A percentile compares a stretch with the other conserved stretches of the same genome.
phyloP scores from a whole-genome alignment of 2,888 invertebrate species.

The Dioctria rufipes region DNA sequence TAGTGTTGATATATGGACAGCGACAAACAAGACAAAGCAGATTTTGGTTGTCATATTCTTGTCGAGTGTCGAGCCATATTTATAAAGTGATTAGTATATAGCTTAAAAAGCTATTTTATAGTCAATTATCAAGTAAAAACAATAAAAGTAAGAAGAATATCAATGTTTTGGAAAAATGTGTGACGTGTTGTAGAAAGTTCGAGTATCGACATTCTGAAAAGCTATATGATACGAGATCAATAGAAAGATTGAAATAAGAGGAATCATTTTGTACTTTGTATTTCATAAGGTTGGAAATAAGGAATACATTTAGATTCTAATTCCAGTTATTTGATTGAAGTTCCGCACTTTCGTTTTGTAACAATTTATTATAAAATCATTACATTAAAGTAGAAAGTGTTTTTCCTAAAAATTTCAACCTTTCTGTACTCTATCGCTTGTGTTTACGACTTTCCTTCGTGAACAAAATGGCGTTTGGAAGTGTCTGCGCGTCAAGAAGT shows the following conservation, averaged over 20 bases:
- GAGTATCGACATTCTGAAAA: conserved; percentile 36
- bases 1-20: background rate
- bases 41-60: background rate
- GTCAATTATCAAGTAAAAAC: background rate
- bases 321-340: background rate
- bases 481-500: background rate
- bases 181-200: conserved; percentile 50
- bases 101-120: background rate
- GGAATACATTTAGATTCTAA: background rate
- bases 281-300: background rate
- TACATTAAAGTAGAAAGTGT: background rate
- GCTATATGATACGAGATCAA: background rate
- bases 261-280: conserved; percentile 12
- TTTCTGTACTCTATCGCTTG: conserved; percentile 8
- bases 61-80: background rate
- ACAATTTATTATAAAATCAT: background rate
- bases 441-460: background rate
- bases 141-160: background rate
- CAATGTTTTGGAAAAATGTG: background rate
- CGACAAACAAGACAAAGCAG: background rate
- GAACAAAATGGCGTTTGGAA: conserved; percentile 3
- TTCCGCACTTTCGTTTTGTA: background rate
- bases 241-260: conserved; percentile 23
- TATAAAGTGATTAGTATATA: background rate
- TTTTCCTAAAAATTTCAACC: conserved; percentile 1